Conservation (phyloP, 2,113 vertebrate genomes). For the Pica pica region DNA sequence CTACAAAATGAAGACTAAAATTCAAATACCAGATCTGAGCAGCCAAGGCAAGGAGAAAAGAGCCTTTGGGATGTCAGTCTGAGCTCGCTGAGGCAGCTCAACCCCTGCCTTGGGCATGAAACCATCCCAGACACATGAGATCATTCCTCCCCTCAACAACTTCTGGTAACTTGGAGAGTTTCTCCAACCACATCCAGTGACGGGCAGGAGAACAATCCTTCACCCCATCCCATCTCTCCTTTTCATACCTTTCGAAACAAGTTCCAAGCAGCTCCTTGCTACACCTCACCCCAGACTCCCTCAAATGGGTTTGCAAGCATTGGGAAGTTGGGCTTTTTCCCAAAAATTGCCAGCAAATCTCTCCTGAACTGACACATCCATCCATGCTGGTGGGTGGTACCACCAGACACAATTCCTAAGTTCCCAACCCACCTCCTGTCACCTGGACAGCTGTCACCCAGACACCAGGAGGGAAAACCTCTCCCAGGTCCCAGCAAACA, state of each 20-base stretch:
- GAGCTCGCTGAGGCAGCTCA: not conserved
- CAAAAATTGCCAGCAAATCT: not conserved
- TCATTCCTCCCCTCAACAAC: not conserved
- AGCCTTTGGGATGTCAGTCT: not conserved
- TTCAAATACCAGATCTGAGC: not conserved
- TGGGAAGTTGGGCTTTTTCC: not conserved
- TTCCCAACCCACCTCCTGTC: not conserved
- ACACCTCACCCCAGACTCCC: not conserved
- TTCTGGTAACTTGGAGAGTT: not conserved
- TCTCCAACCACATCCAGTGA: not conserved
- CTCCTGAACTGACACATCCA: not conserved
- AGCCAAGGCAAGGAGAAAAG: not conserved
- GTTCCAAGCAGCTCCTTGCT: not conserved
- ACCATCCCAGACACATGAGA: fast-evolving
- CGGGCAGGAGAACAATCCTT: not conserved
- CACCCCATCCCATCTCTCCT: not conserved
- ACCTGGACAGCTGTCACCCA: not conserved
- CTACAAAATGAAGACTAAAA: not conserved
- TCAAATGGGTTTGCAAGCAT: fast-evolving
- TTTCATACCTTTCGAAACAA: not conserved
- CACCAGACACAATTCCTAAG: not conserved
- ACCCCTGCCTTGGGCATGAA: not conserved
- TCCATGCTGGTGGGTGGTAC: fast-evolving
- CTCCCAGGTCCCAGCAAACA: not conserved
- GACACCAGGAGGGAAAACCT: not conserved